phyloP scores from a whole-genome alignment of 2,797 vertebrate species.

The Argyrosomus regius region DNA sequence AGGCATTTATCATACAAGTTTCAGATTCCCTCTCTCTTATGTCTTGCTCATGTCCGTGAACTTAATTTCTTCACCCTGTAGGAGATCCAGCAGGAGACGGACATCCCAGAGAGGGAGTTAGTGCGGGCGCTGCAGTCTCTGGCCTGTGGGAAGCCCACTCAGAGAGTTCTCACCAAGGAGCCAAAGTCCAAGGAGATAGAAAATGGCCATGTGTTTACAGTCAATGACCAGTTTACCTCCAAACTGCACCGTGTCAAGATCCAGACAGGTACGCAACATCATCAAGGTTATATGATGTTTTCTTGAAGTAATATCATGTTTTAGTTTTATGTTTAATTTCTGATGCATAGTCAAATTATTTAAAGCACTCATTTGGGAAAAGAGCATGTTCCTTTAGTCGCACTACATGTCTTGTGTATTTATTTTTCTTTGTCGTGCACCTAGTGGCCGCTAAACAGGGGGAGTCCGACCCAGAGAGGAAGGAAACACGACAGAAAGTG shows the following conservation, averaged over 20 bases:
- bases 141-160: slow-evolving; percentile 97
- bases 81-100: slow-evolving; percentile 99
- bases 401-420: background rate
- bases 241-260: slow-evolving; percentile 98
- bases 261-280: slow-evolving; percentile 82
- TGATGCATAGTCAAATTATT: background rate
- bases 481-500: slow-evolving; percentile 99
- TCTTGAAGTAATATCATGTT: background rate
- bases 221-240: slow-evolving; percentile 99
- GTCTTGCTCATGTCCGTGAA: background rate
- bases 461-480: slow-evolving; percentile 98
- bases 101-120: slow-evolving; percentile 98
- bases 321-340: background rate
- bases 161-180: slow-evolving; percentile 98
- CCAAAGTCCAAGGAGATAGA: slow-evolving; percentile 99
- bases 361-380: background rate
- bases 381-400: background rate
- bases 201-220: slow-evolving; percentile 98
- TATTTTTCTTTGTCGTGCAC: background rate
- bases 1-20: background rate
- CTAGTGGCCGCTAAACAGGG: slow-evolving; percentile 99
- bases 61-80: slow-evolving; percentile 60
- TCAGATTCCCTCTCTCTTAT: background rate
- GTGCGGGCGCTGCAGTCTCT: slow-evolving; percentile 94
- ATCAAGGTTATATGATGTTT: background rate